Evolutionary conservation across 2,888 invertebrate genomes (phyloP), one percentile per base, ranked within the genome.

Genomic region (Crematogaster levior): DNA sequence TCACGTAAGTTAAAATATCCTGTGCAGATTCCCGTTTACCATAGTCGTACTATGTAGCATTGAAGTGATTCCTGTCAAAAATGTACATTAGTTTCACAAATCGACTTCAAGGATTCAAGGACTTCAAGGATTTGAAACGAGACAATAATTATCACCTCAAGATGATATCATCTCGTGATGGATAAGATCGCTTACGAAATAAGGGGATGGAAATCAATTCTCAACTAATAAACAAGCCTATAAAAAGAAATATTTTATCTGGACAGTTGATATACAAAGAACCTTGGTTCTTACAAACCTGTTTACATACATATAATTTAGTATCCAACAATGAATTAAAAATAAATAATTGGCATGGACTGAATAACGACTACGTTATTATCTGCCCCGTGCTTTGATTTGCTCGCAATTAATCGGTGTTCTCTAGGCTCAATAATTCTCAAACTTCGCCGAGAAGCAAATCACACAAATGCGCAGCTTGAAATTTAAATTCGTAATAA

Each of bases 401-500:
- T 30, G 15, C 12, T 30, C 30, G 18, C 21, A 70, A 70, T 18
- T 70, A 34, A 56, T 68, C 43, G 27, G 15, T 24, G 12, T 70
- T 70, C 9, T 18, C 30, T 18, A 12, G 43, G 21, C 12, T 34
- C 43, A 70, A 79, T 70, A 79, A 77, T 30, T 77, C 56, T 68
- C 43, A 0, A 68, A 21, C 12, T 68, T 5, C 12, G 7, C 12
- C 18, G 18, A 4, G 12, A 43, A 43, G 34, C 56, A 79, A 46
- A 10, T 34, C 24, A 56, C 24, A 12, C 18, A 12, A 70, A 56
- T 30, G 30, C 30, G 9, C 27, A 27, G 27, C 21, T 51, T 21
- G 58, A 73, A n/a, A n/a, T n/a, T n/a, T 75, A 88, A 81, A 89
- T 53, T 83, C 30, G 27, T 74, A 82, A 88, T 88, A 86, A 88